Conservation (phyloP, 1,140 invertebrate genomes). For the Halesus radiatus region DNA sequence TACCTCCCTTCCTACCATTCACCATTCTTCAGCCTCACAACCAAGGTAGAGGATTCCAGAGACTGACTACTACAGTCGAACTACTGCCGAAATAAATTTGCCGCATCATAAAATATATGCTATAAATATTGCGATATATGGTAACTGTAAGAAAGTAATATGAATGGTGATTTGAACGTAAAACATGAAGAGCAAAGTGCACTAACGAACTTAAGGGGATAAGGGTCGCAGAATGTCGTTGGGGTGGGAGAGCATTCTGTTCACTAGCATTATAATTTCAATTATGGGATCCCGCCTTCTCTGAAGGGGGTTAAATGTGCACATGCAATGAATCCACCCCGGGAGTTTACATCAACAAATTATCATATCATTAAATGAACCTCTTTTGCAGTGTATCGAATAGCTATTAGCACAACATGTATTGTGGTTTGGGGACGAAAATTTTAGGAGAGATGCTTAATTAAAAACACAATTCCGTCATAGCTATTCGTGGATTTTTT, state of each 20-base stretch:
- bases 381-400: not conserved
- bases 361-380: not conserved
- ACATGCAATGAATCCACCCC: not conserved
- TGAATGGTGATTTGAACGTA: not conserved
- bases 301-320: not conserved
- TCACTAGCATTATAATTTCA: conserved; percentile 20
- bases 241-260: conserved; percentile 4
- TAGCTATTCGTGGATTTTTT: too few species aligned
- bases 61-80: too few species aligned
- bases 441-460: too few species aligned
- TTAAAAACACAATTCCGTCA: too few species aligned
- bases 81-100: too few species aligned
- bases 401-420: not conserved
- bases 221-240: not conserved
- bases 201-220: conserved; percentile 29
- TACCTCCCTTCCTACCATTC: too few species aligned
- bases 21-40: too few species aligned
- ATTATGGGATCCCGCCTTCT: conserved; percentile 1
- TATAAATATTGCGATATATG: too few species aligned
- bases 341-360: not conserved
- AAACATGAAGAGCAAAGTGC: conserved; percentile 11
- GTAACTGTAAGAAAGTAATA: too few species aligned
- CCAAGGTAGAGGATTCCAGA: too few species aligned
- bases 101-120: too few species aligned
- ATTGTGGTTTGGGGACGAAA: too few species aligned